phyloP scores from a whole-genome alignment of 2,888 invertebrate species.

The Myathropa florea region DNA sequence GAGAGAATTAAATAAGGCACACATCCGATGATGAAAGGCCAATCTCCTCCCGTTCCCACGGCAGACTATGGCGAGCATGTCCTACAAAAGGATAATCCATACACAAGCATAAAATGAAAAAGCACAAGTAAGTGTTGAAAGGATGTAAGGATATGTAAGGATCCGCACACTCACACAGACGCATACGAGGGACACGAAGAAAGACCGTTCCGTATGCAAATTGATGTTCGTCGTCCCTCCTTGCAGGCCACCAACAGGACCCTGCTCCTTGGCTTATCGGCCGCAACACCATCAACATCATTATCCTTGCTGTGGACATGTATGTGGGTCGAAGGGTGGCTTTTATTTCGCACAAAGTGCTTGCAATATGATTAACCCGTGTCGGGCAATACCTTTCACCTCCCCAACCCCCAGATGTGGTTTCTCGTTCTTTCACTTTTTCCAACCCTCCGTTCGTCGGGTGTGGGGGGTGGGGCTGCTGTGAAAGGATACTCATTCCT shows the following conservation, averaged over 20 bases:
- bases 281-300: constrained; percentile 30
- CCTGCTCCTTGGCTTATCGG: constrained; percentile 27
- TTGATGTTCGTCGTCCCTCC: constrained; percentile 29
- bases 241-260: background rate
- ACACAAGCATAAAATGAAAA: constrained; percentile 27
- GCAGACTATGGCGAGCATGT: background rate
- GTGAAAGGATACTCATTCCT: background rate
- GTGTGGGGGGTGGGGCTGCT: background rate
- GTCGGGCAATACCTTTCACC: constrained; percentile 31
- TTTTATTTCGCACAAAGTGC: constrained; percentile 29
- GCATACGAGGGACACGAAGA: background rate
- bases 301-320: constrained; percentile 15
- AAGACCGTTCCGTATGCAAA: constrained; percentile 39
- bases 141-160: background rate
- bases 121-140: background rate
- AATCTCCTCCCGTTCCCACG: background rate
- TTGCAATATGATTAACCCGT: constrained; percentile 59
- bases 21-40: background rate
- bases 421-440: background rate
- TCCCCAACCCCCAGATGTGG: background rate
- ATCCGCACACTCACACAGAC: background rate
- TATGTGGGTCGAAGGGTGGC: background rate
- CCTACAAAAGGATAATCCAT: constrained; percentile 55
- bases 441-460: background rate
- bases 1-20: background rate